Percentiles rank a stretch among this genome's conserved stretches.
Conservation (phyloP, 2,113 vertebrate genomes). For the Hylia prasina region DNA sequence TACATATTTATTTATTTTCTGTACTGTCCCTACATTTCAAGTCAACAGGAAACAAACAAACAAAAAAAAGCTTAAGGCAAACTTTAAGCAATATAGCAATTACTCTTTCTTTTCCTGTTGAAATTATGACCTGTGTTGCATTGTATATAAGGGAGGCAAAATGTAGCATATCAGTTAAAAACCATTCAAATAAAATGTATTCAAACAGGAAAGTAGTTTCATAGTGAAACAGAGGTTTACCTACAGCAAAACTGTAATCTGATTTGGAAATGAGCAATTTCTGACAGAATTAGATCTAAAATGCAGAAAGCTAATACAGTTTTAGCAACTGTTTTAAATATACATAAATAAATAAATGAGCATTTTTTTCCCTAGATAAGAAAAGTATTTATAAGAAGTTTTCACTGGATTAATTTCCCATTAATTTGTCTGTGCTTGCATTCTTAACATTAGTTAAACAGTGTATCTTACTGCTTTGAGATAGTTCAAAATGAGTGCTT, state of each 20-base stretch:
- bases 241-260: not conserved
- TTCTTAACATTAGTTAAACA: not conserved
- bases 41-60: not conserved
- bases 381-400: not conserved
- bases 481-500: conserved; percentile 10
- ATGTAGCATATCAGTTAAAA: not conserved
- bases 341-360: not conserved
- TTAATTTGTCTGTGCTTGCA: not conserved
- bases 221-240: not conserved
- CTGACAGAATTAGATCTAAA: not conserved
- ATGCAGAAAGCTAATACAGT: not conserved
- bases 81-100: not conserved
- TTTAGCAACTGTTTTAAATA: not conserved
- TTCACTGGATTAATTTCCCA: not conserved
- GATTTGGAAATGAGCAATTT: not conserved
- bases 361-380: not conserved
- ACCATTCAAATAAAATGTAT: not conserved
- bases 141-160: not conserved
- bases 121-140: not conserved
- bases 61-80: not conserved
- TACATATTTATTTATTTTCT: not conserved
- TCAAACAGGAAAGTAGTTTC: not conserved
- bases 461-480: not conserved
- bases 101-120: not conserved
- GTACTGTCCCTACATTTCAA: not conserved